Evolutionary conservation across 1,140 invertebrate species (phyloP).

Genomic region (Pectinophora gossypiella): DNA sequence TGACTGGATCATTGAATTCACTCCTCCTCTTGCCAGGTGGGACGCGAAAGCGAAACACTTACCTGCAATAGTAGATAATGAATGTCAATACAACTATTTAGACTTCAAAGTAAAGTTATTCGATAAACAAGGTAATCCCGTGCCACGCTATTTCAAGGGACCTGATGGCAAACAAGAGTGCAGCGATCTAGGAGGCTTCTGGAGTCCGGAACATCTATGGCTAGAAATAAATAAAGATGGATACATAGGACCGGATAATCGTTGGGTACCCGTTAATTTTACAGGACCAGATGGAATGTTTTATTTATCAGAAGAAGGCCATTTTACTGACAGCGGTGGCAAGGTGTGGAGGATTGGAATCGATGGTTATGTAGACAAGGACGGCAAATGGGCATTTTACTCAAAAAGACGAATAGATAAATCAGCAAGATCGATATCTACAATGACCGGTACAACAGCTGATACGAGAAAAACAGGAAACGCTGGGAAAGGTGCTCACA

Average conservation of each 20-base stretch:
- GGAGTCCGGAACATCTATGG: constrained; percentile 48
- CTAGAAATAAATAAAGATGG: constrained; percentile 65
- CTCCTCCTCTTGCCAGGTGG: constrained; percentile 51
- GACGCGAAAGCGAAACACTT: constrained; percentile 57
- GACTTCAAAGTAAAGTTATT: constrained; percentile 63
- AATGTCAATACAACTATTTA: constrained; percentile 58
- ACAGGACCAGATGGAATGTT: constrained; percentile 59
- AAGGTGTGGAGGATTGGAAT: constrained; percentile 46
- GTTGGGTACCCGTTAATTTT: constrained; percentile 65
- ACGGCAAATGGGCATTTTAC: constrained; percentile 63
- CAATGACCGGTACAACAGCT: constrained; percentile 26
- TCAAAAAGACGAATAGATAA: constrained; percentile 36
- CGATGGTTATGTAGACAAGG: constrained; percentile 62
- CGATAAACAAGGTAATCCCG: constrained; percentile 53
- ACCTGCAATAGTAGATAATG: constrained; percentile 34
- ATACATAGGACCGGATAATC: constrained; percentile 56
- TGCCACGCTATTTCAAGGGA: constrained; percentile 61
- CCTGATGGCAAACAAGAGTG: constrained; percentile 63
- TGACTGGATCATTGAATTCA: constrained; percentile 60
- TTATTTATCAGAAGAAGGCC: constrained; percentile 58
- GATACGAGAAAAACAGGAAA: constrained; percentile 44
- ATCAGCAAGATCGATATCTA: constrained; percentile 27
- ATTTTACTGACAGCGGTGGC: constrained; percentile 45
- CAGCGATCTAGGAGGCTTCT: constrained; percentile 66
- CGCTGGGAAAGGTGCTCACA: constrained; percentile 34